Conservation (phyloP, 2,797 vertebrate genomes). For the Pelobates cultripes region DNA sequence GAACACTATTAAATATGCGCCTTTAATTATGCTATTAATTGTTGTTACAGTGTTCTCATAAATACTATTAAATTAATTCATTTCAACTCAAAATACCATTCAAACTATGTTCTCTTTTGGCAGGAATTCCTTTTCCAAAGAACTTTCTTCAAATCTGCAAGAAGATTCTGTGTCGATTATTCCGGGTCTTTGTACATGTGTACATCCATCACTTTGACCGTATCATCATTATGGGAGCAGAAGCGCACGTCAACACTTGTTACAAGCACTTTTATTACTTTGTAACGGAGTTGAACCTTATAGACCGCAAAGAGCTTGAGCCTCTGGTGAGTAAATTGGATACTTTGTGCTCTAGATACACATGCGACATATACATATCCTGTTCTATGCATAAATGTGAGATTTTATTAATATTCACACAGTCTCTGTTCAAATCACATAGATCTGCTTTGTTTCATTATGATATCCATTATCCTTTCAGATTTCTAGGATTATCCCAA, state of each 20-base stretch:
- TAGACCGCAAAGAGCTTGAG: conserved; percentile 85
- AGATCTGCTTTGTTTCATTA: too few species aligned
- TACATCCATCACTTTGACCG: conserved; percentile 89
- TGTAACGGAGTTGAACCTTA: conserved; percentile 82
- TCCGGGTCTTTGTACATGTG: conserved; percentile 85
- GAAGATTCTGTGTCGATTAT: conserved; percentile 86
- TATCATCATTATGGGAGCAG: conserved; percentile 82
- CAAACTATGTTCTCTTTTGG: background rate
- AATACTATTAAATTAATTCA: too few species aligned
- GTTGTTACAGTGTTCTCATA: too few species aligned
- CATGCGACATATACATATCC: too few species aligned
- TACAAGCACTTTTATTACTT: conserved; percentile 92
- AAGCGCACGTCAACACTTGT: conserved; percentile 87
- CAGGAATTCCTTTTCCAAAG: conserved; percentile 86
- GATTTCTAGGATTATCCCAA: too few species aligned
- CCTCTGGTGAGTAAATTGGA: conserved; percentile 79
- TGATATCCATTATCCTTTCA: too few species aligned
- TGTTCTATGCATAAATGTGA: too few species aligned
- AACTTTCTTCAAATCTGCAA: conserved; percentile 88
- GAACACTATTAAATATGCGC: too few species aligned
- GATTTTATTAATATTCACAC: too few species aligned
- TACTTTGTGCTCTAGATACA: background rate
- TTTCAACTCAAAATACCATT: too few species aligned
- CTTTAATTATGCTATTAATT: too few species aligned
- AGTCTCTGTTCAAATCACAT: too few species aligned